Base-by-base conservation (phyloP, 2,888 invertebrate genomes). In the Philereme vetulata region DNA sequence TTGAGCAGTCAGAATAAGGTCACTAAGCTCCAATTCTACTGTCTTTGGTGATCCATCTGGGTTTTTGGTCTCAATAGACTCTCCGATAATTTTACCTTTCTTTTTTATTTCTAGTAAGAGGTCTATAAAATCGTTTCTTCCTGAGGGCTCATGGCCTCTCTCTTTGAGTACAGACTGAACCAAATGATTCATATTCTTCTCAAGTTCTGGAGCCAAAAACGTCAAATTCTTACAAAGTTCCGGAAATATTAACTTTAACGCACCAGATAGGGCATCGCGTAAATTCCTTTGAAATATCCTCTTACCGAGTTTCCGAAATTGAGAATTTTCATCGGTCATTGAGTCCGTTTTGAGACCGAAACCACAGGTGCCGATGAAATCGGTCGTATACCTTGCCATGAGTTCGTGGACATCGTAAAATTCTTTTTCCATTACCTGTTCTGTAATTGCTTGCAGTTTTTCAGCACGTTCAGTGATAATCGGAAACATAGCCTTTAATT, bases 321-420 rank as follows among this genome's bases (percentile, higher is more conserved):
- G 79, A 0, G 89, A 89, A 57, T 87, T 84, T 71, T 88, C 87
- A 32, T 86, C 80, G 42, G 68, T 77, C 11, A 90, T 70, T 1
- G 88, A 68, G 58, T 90, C 87, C 80, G 84, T 87, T 54, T 89
- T 77, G 4, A 91, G 81, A 9, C 90, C 90, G 66, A 91, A 91
- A 9, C 86, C 90, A 67, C 90, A 90, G 0, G 79, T 86, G 4
- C 90, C 90, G 7, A 90, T 90, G 61, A 90, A 88, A 64, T 90
- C 90, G 4, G 88, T 90, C 0, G 90, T 90, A 44, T 88, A 91
- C 48, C 90, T 79, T 3, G 89, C 90, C 88, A 90, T 90, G 0
- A 90, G 78, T 62, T 90, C 90, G 45, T 85, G 78, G 4, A 83
- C 80, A 60, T 90, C 89, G 51, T 85, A 88, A 64, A 70, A 78